These are phyloP conservation scores for Orthochromis malagaraziensis DNA, from an alignment of 2,113 vertebrate species.

Conservation along the genomic window DNA sequence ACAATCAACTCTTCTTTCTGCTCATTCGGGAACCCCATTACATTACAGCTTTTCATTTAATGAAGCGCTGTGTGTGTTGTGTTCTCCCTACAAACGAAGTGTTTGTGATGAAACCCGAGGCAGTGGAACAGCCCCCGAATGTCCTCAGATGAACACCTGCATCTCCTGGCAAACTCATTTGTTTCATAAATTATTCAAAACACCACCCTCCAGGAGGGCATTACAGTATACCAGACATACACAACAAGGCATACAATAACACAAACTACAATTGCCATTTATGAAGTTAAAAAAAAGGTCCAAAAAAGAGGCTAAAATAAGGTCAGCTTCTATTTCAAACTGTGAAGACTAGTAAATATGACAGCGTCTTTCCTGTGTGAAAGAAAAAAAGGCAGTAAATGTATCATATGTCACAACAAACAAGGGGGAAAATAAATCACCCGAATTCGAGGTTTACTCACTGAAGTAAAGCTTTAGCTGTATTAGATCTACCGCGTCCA, in stretches of 20 bases:
- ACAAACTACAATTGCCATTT: background rate
- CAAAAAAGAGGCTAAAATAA: background rate
- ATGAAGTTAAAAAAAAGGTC: background rate
- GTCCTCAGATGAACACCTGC: constrained; percentile 41
- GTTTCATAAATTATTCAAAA: constrained; percentile 64
- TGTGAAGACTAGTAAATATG: background rate
- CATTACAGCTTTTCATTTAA: background rate
- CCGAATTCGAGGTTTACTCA: background rate
- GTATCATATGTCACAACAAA: background rate
- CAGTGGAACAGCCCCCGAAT: constrained; percentile 1
- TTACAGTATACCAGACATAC: background rate
- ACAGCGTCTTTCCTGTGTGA: background rate
- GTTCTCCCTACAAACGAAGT: background rate
- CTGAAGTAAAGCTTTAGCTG: background rate
- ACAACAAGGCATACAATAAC: background rate
- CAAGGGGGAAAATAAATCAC: rapidly evolving
- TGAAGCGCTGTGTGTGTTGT: background rate
- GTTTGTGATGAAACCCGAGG: constrained; percentile 47
- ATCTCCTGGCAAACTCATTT: constrained; percentile 57
- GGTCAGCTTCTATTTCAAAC: background rate
- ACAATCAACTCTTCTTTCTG: background rate
- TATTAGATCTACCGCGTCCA: background rate
- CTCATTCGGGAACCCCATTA: background rate
- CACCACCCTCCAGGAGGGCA: background rate
- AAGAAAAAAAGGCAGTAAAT: background rate